Conservation (phyloP, 2,888 invertebrate genomes). For the Pegoplata infirma region DNA sequence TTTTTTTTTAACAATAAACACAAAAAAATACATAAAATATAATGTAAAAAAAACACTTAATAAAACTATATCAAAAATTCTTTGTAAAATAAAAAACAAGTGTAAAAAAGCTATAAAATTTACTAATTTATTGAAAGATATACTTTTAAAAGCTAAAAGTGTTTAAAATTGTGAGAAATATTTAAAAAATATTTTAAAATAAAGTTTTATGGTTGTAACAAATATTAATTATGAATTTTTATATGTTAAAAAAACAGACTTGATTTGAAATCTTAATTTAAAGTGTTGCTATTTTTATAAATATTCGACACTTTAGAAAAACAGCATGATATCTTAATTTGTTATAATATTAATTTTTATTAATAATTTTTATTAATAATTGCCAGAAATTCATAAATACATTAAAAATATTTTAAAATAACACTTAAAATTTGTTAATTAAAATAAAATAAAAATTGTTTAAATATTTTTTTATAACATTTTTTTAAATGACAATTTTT, state of each 20-base stretch:
- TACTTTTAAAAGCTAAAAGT: no score
- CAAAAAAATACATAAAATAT: not conserved
- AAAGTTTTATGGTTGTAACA: no score
- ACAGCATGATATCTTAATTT: constrained; percentile 16
- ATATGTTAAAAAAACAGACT: not conserved
- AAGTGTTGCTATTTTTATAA: not conserved
- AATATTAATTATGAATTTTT: not conserved
- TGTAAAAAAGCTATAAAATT: not conserved
- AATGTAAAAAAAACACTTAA: not conserved
- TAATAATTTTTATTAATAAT: constrained; percentile 15
- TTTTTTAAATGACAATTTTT: not conserved
- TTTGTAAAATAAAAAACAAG: not conserved
- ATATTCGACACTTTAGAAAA: constrained; percentile 12
- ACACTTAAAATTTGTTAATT: not conserved
- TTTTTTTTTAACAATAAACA: constrained; percentile 23
- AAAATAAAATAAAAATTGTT: not conserved
- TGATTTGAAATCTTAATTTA: not conserved
- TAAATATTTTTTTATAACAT: constrained; percentile 1
- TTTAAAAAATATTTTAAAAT: no score
- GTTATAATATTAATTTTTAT: not conserved
- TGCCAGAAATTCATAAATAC: not conserved
- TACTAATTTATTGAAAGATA: not conserved
- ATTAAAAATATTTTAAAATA: not conserved
- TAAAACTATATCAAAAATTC: not conserved
- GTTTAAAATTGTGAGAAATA: no score